Conservation (phyloP, 2,113 vertebrate species). For the Hydrochoerus hydrochaeris region DNA sequence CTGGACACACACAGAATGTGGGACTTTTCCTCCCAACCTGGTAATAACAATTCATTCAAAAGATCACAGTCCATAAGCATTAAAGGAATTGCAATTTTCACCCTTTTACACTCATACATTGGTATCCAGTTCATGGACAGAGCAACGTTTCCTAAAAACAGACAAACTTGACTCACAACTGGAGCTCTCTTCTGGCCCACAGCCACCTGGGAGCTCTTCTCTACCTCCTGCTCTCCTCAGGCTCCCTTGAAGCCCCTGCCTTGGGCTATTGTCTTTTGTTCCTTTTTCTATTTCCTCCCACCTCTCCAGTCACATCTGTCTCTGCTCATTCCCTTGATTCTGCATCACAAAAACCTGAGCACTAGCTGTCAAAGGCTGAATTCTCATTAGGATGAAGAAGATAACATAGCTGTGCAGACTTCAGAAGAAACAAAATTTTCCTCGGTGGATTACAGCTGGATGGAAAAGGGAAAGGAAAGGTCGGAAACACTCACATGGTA, state of each 20-base stretch:
- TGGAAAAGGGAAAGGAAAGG: background rate
- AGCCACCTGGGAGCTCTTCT: background rate
- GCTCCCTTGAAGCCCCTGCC: background rate
- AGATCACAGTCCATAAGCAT: background rate
- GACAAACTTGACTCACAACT: background rate
- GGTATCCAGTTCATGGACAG: background rate
- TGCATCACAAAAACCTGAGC: background rate
- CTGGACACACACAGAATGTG: background rate
- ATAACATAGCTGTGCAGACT: background rate
- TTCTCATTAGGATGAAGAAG: conserved; percentile 48
- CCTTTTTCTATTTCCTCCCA: background rate
- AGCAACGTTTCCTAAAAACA: background rate
- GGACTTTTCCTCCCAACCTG: background rate
- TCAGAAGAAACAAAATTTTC: background rate
- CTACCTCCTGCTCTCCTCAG: too few relatives aligned
- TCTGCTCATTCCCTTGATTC: conserved; percentile 61
- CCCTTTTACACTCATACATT: background rate
- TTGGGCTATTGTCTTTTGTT: background rate
- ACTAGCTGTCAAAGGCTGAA: conserved; percentile 50
- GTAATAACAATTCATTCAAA: background rate
- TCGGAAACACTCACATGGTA: too few relatives aligned
- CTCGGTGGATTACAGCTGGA: background rate
- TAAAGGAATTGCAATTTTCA: background rate
- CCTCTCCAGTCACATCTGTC: background rate
- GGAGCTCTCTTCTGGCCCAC: background rate